phyloP scores from a whole-genome alignment of 1,140 invertebrate species.

The Microplitis demolitor region DNA sequence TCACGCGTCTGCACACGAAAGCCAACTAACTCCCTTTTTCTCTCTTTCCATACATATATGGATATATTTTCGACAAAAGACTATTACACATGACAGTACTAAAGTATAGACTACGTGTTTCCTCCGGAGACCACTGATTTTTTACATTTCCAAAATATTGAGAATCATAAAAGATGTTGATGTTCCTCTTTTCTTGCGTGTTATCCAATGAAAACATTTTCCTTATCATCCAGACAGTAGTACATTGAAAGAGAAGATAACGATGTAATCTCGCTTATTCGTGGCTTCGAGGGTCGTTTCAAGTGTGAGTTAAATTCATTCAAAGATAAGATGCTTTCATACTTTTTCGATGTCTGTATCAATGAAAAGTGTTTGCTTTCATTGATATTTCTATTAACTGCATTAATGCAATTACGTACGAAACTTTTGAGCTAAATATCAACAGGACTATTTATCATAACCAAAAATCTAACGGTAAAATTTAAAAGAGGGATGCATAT shows the following conservation, averaged over 20 bases:
- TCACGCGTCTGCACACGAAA: conserved; percentile 24
- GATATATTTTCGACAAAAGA: background rate
- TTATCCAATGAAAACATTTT: background rate
- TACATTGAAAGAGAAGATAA: background rate
- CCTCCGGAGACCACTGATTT: background rate
- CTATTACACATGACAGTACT: background rate
- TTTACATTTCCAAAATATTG: background rate
- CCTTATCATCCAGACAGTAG: background rate
- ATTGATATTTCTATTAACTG: too few species aligned
- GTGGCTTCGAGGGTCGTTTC: background rate
- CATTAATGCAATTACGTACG: too few species aligned
- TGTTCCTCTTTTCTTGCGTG: background rate
- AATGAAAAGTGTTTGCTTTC: too few species aligned
- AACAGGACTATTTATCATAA: background rate
- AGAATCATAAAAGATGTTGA: background rate
- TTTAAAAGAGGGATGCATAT: conserved; percentile 21
- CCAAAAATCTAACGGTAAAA: background rate
- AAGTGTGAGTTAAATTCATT: background rate
- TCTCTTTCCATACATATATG: background rate
- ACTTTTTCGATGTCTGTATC: background rate
- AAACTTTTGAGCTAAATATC: background rate
- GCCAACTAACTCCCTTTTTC: background rate
- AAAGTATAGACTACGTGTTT: background rate
- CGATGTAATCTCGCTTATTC: background rate
- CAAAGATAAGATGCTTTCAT: background rate